phyloP scores from a whole-genome alignment of 2,113 vertebrate species.

The Scatophagus argus region DNA sequence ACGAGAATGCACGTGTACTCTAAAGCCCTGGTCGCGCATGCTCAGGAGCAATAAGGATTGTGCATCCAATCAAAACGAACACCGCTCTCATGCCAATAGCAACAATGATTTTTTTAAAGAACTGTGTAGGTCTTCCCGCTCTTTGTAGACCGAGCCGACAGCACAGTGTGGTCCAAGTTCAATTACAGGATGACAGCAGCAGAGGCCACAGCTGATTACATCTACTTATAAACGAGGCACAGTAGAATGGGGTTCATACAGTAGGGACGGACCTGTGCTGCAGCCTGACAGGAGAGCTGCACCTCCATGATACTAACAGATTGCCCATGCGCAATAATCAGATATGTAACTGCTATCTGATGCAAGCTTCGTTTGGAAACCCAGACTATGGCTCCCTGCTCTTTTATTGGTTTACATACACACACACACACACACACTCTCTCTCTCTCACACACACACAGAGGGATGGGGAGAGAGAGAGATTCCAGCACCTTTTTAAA shows the following conservation, averaged over 20 bases:
- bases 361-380: conserved; percentile 66
- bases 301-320: conserved; percentile 69
- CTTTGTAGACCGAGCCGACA: neutral
- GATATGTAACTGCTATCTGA: conserved; percentile 76
- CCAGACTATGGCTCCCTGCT: conserved; percentile 36
- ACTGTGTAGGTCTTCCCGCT: neutral
- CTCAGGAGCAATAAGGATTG: conserved; percentile 25
- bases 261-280: conserved; percentile 52
- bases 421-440: conserved; percentile 9
- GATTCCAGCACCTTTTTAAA: conserved; percentile 54
- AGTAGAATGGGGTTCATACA: conserved; percentile 46
- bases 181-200: conserved; percentile 52
- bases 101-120: neutral
- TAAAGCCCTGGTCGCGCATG: conserved; percentile 48
- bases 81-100: conserved; percentile 18
- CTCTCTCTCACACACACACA: conserved; percentile 8
- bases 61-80: conserved; percentile 46
- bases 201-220: conserved; percentile 61
- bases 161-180: conserved; percentile 29
- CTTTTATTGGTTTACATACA: conserved; percentile 55
- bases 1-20: conserved; percentile 30
- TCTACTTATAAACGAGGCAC: conserved; percentile 67
- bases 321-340: conserved; percentile 76
- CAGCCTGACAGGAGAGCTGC: conserved; percentile 61
- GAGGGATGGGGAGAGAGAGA: no score